Percentiles rank a stretch among this genome's conserved stretches.
phyloP scores from a whole-genome alignment of 2,113 vertebrate genomes.

The Antechinus flavipes region DNA sequence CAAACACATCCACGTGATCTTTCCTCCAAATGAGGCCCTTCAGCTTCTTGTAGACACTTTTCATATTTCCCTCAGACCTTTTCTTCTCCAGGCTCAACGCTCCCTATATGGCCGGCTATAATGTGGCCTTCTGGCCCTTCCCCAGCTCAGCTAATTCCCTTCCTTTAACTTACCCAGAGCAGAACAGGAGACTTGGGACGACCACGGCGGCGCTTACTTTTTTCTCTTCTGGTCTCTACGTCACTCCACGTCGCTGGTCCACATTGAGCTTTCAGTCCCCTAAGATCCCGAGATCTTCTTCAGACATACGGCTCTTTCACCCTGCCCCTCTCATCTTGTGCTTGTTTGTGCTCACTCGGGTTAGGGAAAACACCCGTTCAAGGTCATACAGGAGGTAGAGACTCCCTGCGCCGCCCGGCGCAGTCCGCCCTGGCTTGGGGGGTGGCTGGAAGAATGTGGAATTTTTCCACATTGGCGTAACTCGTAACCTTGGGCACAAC shows the following conservation, averaged over 20 bases:
- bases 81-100: neutral
- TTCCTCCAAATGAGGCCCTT: neutral
- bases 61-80: neutral
- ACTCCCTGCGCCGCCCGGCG: neutral
- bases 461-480: constrained; percentile 14
- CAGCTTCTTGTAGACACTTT: neutral
- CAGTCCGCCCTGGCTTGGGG: constrained; percentile 14
- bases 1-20: neutral
- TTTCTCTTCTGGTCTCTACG: neutral
- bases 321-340: neutral
- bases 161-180: neutral
- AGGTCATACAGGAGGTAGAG: neutral
- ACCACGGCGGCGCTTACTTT: neutral
- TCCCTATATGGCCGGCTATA: neutral
- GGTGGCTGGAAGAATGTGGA: neutral
- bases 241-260: neutral
- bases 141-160: neutral
- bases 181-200: neutral
- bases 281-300: neutral
- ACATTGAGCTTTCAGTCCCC: neutral
- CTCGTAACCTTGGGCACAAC: constrained; percentile 37
- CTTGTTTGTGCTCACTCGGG: neutral
- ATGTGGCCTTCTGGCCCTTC: neutral
- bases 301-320: neutral
- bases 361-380: constrained; percentile 19